Conservation (phyloP, 30 jellyfish, hydroid and myxozoan genomes). For the Hydra vulgaris region DNA sequence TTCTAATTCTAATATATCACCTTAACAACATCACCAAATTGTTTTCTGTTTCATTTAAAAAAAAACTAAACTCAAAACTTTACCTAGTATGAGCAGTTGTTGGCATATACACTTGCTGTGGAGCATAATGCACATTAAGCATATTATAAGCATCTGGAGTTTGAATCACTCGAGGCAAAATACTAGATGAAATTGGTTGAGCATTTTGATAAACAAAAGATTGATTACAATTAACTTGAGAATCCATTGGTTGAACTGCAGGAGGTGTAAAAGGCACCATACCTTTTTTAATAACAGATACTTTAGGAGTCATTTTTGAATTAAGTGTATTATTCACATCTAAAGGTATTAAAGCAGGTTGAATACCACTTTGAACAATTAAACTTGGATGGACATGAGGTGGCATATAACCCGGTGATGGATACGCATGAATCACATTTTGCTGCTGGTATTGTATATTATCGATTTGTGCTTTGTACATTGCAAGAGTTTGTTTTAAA, state of each 20-base stretch:
- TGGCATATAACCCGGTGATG: not conserved
- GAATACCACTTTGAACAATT: not conserved
- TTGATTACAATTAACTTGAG: not conserved
- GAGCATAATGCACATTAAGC: not conserved
- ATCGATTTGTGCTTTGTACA: constrained; percentile 25
- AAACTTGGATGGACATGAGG: not conserved
- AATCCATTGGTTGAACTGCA: not conserved
- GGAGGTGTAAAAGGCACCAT: not conserved
- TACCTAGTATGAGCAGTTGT: not conserved
- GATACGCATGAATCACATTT: not conserved
- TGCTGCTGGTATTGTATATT: constrained; percentile 21
- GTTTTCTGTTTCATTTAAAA: no score
- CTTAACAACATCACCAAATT: no score
- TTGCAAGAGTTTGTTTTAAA: constrained; percentile 24
- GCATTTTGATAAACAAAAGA: not conserved
- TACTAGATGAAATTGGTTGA: not conserved
- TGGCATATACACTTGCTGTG: constrained; percentile 3
- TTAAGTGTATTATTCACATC: not conserved
- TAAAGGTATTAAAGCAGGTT: not conserved
- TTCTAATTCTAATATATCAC: no score
- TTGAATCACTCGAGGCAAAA: constrained; percentile 2
- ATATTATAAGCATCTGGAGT: not conserved
- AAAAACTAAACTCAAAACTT: not conserved
- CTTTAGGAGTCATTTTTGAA: not conserved
- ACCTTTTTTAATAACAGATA: not conserved